phyloP scores from a whole-genome alignment of 2,113 vertebrate genomes.

The Semnornis frantzii region DNA sequence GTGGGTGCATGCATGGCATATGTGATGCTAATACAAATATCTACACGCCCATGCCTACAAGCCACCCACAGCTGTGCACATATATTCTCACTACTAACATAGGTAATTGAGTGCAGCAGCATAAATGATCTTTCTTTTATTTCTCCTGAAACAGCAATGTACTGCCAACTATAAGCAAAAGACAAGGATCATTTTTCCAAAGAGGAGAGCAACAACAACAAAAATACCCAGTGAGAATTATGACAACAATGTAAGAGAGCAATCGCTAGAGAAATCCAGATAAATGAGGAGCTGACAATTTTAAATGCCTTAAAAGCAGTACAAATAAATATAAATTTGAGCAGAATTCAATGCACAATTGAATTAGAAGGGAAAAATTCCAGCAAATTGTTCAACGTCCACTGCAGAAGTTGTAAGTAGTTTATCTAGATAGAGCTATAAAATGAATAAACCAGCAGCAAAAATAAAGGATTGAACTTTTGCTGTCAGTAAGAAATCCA shows the following conservation, averaged over 20 bases:
- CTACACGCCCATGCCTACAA: too few species aligned
- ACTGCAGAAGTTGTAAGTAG: neutral
- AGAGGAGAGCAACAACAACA: neutral
- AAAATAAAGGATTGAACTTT: slow-evolving; percentile 31
- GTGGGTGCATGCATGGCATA: neutral
- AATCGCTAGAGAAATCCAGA: slow-evolving; percentile 30
- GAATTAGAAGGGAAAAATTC: slow-evolving; percentile 1
- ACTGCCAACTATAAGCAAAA: slow-evolving; percentile 22
- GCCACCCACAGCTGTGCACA: neutral
- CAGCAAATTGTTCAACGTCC: slow-evolving; percentile 12
- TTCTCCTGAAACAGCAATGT: slow-evolving; percentile 38
- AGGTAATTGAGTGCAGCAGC: neutral
- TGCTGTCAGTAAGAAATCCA: slow-evolving; percentile 45
- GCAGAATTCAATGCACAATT: neutral
- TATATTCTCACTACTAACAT: neutral
- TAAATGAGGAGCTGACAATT: slow-evolving; percentile 2
- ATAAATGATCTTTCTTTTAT: neutral
- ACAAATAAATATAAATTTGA: neutral
- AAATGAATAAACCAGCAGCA: neutral
- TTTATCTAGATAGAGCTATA: neutral
- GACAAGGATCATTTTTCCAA: neutral
- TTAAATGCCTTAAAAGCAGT: neutral
- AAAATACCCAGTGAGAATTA: neutral
- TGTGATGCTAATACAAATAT: neutral
- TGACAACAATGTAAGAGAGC: slow-evolving; percentile 14